Conservation (phyloP, 2,113 vertebrate genomes). For the Cyanoderma ruficeps region DNA sequence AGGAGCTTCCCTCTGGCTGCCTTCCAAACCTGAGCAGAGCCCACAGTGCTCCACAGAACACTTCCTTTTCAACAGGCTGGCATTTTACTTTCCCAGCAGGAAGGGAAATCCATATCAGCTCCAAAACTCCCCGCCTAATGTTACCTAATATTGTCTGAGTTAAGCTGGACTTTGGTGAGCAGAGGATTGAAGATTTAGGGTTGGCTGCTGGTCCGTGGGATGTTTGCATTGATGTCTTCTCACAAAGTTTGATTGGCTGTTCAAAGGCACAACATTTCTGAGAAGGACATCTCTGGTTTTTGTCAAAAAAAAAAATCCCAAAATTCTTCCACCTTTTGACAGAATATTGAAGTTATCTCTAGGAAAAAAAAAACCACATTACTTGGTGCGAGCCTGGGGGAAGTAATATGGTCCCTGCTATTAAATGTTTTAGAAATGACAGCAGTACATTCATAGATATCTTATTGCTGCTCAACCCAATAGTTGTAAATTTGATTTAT, state of each 20-base stretch:
- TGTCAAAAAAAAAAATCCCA: neutral
- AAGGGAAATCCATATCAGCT: accelerated
- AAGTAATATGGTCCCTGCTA: neutral
- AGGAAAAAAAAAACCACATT: neutral
- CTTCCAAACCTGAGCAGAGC: neutral
- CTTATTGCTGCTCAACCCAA: neutral
- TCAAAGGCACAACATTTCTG: neutral
- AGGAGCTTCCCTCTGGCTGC: neutral
- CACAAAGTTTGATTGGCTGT: neutral
- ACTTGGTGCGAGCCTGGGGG: neutral
- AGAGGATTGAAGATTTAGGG: neutral
- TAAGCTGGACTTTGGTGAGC: neutral
- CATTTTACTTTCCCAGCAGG: neutral
- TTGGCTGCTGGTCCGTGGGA: neutral
- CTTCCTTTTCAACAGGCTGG: neutral
- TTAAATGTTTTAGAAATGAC: neutral
- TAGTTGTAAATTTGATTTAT: neutral
- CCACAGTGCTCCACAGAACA: neutral
- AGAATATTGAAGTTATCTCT: neutral
- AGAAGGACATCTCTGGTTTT: neutral
- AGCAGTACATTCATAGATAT: neutral
- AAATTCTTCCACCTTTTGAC: neutral
- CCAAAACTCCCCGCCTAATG: neutral
- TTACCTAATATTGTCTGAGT: neutral
- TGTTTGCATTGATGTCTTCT: neutral